phyloP scores from a whole-genome alignment of 2,797 vertebrate species.

The Sebastolobus altivelis region DNA sequence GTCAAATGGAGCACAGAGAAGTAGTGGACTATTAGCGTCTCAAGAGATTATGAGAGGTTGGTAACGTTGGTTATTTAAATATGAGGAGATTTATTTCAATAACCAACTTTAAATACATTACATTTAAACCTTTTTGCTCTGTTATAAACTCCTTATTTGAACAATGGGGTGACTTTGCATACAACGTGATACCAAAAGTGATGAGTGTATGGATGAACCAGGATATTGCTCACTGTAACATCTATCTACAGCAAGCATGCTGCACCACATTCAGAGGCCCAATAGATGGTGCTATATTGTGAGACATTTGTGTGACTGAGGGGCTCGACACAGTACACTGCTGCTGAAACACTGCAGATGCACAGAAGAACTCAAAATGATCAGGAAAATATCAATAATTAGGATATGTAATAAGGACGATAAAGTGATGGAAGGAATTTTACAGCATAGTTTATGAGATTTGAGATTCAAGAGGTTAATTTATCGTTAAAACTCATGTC shows the following conservation, averaged over 20 bases:
- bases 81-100: too few relatives aligned
- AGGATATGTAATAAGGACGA: neutral
- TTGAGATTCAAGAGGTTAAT: constrained; percentile 5
- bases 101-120: too few relatives aligned
- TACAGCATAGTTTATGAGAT: neutral
- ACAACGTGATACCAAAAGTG: neutral
- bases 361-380: constrained; percentile 9
- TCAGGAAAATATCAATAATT: constrained; percentile 9
- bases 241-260: neutral
- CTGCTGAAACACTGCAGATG: constrained; percentile 7
- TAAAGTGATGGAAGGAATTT: neutral
- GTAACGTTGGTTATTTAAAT: too few relatives aligned
- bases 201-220: neutral
- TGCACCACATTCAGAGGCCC: constrained; percentile 70
- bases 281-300: constrained; percentile 82
- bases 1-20: too few relatives aligned
- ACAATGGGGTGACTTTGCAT: neutral
- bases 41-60: neutral
- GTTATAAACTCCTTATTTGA: too few relatives aligned
- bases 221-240: neutral
- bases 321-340: neutral
- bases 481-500: neutral
- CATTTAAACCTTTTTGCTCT: too few relatives aligned
- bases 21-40: neutral
- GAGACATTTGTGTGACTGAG: constrained; percentile 61